A percentile compares a stretch with the other conserved stretches of the same genome.
phyloP scores from a whole-genome alignment of 2,113 vertebrate species.

The Coreoperca whiteheadi region DNA sequence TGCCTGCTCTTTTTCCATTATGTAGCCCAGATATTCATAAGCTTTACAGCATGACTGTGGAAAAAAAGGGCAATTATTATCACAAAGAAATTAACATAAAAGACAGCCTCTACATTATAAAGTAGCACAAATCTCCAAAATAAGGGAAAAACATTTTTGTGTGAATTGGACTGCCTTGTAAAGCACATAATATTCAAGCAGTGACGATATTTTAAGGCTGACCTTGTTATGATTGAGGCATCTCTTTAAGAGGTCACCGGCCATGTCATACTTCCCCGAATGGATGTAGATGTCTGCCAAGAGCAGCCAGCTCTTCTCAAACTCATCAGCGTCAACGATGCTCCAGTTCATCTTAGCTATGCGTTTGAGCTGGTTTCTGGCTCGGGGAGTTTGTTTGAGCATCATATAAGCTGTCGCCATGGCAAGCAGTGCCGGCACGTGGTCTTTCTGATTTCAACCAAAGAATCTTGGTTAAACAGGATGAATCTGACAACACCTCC shows the following conservation, averaged over 20 bases:
- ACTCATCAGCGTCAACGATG: conserved; percentile 94
- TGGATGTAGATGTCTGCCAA: conserved; percentile 98
- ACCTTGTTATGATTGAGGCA: conserved; percentile 96
- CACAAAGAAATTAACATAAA: conserved; percentile 24
- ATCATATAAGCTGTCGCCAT: conserved; percentile 98
- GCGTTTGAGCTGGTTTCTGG: conserved; percentile 95
- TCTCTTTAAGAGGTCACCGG: conserved; percentile 91
- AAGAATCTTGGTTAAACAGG: conserved; percentile 40
- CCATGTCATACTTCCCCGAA: conserved; percentile 96
- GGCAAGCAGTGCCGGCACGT: conserved; percentile 94
- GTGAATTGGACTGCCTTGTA: neutral
- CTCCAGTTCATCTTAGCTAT: conserved; percentile 98
- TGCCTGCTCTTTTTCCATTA: conserved; percentile 98
- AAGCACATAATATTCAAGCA: neutral
- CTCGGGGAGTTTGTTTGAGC: conserved; percentile 94
- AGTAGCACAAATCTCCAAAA: conserved; percentile 1
- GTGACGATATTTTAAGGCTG: conserved; percentile 20
- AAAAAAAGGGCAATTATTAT: conserved; percentile 63
- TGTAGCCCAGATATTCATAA: conserved; percentile 97
- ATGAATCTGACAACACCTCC: neutral
- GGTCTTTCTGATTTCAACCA: conserved; percentile 89
- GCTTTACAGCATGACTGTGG: conserved; percentile 96
- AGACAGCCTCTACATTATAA: neutral
- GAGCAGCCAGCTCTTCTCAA: conserved; percentile 98
- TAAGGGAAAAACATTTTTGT: neutral